Conservation (phyloP, 2,113 vertebrate genomes). For the Microcebus tavaratra region DNA sequence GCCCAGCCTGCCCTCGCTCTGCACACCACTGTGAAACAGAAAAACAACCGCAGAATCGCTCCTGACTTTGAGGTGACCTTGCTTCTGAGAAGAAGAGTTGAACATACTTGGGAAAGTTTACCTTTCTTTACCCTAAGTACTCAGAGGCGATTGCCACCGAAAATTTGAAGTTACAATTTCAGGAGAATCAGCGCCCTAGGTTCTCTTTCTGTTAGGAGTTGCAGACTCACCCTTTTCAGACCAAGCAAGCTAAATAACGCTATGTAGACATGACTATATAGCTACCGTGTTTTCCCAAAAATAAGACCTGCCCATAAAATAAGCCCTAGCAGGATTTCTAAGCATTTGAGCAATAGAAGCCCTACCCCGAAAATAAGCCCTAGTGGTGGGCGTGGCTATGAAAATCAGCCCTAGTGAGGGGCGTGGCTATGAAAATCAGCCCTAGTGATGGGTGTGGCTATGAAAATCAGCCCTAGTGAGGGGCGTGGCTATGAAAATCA, state of each 20-base stretch:
- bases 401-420: too few relatives aligned
- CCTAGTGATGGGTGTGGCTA: too few relatives aligned
- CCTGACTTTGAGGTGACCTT: slow-evolving; percentile 47
- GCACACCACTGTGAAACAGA: neutral
- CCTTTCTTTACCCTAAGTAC: neutral
- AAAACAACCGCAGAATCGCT: neutral
- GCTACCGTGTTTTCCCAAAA: too few relatives aligned
- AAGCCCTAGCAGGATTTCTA: too few relatives aligned
- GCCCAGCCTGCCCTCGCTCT: neutral
- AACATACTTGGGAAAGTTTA: neutral
- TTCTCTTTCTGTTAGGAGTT: neutral
- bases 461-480: too few relatives aligned
- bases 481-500: too few relatives aligned
- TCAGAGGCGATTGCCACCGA: neutral
- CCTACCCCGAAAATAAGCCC: too few relatives aligned
- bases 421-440: too few relatives aligned
- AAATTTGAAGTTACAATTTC: neutral
- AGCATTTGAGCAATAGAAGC: too few relatives aligned
- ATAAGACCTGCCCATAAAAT: too few relatives aligned
- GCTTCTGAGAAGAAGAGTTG: neutral
- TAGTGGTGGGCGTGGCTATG: too few relatives aligned
- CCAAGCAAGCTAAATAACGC: neutral
- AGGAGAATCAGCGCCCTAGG: neutral
- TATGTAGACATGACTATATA: neutral
- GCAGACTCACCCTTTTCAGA: neutral